Evolutionary conservation across 1,140 invertebrate species (phyloP).

Genomic region (Zaprionus tsacasi): DNA sequence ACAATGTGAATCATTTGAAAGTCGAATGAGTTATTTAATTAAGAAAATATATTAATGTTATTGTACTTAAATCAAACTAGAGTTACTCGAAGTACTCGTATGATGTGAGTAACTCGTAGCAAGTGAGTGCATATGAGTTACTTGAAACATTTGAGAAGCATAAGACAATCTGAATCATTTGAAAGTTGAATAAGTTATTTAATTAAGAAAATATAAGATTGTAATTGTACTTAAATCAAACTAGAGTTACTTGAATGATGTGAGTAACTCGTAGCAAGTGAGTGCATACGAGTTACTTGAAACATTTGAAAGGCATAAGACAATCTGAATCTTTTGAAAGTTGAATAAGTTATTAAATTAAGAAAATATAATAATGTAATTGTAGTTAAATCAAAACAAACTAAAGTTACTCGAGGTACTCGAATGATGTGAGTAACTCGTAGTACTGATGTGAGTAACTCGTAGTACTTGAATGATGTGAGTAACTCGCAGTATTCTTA

Average conservation of each 20-base stretch:
- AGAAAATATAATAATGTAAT: not conserved
- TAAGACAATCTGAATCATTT: not conserved
- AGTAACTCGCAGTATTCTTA: not conserved
- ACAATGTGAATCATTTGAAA: not conserved
- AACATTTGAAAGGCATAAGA: slow-evolving; percentile 3
- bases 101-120: not conserved
- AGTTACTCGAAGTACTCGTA: not conserved
- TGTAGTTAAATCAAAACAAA: not conserved
- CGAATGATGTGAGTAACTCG: no score
- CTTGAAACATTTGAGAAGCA: slow-evolving; percentile 10
- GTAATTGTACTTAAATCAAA: not conserved
- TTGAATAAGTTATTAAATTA: not conserved
- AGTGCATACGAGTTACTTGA: slow-evolving; percentile 7
- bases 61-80: not conserved
- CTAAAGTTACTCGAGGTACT: not conserved
- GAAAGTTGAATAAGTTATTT: not conserved
- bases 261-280: not conserved
- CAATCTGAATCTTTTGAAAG: not conserved
- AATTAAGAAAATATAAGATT: not conserved
- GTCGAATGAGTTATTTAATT: not conserved
- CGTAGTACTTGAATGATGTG: not conserved
- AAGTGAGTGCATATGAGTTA: slow-evolving; percentile 1
- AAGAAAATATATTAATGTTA: not conserved
- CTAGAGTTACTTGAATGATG: not conserved
- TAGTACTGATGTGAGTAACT: not conserved